phyloP scores from a whole-genome alignment of 1,140 invertebrate species.

The Chrysomallon squamiferum region DNA sequence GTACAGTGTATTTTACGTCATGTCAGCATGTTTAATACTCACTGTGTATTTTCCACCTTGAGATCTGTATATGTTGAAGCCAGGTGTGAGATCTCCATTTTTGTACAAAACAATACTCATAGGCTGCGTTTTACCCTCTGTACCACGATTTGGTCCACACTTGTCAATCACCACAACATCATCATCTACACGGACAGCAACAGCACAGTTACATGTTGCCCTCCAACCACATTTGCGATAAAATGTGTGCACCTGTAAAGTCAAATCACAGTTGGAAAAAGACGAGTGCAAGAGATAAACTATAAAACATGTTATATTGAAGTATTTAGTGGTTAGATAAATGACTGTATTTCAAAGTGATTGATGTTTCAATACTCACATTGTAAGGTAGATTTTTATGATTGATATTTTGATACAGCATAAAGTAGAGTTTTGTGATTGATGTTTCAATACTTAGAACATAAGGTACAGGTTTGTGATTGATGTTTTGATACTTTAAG shows the following conservation, averaged over 20 bases:
- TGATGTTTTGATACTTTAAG: too few relatives aligned
- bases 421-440: too few relatives aligned
- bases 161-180: conserved; percentile 48
- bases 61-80: conserved; percentile 26
- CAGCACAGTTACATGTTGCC: conserved; percentile 52
- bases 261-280: too few relatives aligned
- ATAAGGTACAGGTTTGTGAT: too few relatives aligned
- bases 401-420: too few relatives aligned
- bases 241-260: conserved; percentile 29
- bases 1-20: too few relatives aligned
- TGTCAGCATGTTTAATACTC: too few relatives aligned
- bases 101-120: conserved; percentile 27
- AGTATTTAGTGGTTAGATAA: too few relatives aligned
- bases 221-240: conserved; percentile 26
- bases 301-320: not conserved
- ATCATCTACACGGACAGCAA: conserved; percentile 44
- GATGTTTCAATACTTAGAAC: too few relatives aligned
- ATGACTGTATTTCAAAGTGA: not conserved
- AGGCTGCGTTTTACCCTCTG: conserved; percentile 12
- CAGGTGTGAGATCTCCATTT: conserved; percentile 36
- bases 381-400: too few relatives aligned
- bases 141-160: conserved; percentile 23
- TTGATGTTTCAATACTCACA: too few relatives aligned
- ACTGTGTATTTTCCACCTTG: conserved; percentile 33
- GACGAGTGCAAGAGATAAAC: too few relatives aligned